Evolutionary conservation across 2,888 invertebrate species (phyloP), one percentile per base, ranked within the genome.

Genomic region (Oxyteleia sp.): DNA sequence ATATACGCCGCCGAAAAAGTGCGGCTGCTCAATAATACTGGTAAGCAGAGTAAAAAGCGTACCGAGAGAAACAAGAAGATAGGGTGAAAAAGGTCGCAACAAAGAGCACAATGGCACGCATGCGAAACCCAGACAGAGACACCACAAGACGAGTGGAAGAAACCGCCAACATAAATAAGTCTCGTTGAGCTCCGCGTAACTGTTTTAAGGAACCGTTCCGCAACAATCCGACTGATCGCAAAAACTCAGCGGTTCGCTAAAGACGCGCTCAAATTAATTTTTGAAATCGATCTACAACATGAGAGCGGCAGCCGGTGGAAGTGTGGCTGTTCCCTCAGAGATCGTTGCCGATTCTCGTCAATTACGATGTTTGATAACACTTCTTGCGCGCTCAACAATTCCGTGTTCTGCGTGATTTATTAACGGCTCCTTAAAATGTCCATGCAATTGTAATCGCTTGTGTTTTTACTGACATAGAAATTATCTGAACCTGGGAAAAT

Each of bases 1-100:
- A 90, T 90, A 90, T 90, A 90, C 86, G 86, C 87, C 89, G 89
- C 88, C 88, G 86, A 89, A 90, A 90, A 90, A 87, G 88, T 87
- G 74, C 80, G 80, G 80, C 61, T 80, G 81, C 63, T 53, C 69
- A 57, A 68, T 81, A 81, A 69, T 81, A 75, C 69, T 43, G 55
- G 63, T 68, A 81, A 66, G 72, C 72, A 72, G 32, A 74, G 53
- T 68, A 81, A 81, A 81, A 79, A 79, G 68, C 68, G 41, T 29
- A 61, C 66, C 23, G 61, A 78, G 79, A 79, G 63, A 71, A 71
- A 71, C 61, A 51, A 51, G 43, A 29, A 61, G 81, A 69, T 69
- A 69, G 74, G 68, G 81, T 69, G 74, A 75, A 75, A 74, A 75
- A 74, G 75, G 63, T 64, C 43, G 61, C 61, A 38, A 81, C 74